Conservation (phyloP, 2,797 vertebrate species). For the Poliocrania exsul region DNA sequence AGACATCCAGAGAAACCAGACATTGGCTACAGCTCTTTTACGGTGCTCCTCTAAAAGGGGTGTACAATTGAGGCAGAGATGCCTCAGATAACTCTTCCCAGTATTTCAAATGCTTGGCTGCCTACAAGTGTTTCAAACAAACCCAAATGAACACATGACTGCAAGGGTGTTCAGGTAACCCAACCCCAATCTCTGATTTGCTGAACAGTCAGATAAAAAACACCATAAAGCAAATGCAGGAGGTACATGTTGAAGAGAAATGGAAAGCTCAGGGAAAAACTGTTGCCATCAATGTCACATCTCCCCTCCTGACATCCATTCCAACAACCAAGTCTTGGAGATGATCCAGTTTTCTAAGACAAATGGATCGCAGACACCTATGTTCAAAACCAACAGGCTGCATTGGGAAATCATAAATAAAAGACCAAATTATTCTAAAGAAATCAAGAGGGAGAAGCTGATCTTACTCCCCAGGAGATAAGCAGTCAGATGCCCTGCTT, state of each 20-base stretch:
- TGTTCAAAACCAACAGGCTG: neutral
- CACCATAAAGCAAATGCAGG: neutral
- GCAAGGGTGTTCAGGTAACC: neutral
- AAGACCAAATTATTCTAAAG: neutral
- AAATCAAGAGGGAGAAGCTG: neutral
- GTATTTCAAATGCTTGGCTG: neutral
- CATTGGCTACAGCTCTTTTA: neutral
- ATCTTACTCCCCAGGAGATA: neutral
- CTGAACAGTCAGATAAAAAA: neutral
- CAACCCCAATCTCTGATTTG: neutral
- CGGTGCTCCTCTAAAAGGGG: neutral
- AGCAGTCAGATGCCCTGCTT: neutral
- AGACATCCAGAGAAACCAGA: neutral
- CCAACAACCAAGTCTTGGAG: neutral
- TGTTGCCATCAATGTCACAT: neutral
- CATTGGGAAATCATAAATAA: neutral
- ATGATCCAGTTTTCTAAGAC: neutral
- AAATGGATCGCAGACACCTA: neutral
- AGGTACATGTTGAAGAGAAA: neutral
- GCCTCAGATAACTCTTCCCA: neutral
- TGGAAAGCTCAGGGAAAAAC: fast-evolving
- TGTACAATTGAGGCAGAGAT: neutral
- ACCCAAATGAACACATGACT: neutral
- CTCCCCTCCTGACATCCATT: neutral
- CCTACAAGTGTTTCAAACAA: neutral